phyloP scores from a whole-genome alignment of 2,113 vertebrate genomes.

The Dolichallabes microphthalmus region DNA sequence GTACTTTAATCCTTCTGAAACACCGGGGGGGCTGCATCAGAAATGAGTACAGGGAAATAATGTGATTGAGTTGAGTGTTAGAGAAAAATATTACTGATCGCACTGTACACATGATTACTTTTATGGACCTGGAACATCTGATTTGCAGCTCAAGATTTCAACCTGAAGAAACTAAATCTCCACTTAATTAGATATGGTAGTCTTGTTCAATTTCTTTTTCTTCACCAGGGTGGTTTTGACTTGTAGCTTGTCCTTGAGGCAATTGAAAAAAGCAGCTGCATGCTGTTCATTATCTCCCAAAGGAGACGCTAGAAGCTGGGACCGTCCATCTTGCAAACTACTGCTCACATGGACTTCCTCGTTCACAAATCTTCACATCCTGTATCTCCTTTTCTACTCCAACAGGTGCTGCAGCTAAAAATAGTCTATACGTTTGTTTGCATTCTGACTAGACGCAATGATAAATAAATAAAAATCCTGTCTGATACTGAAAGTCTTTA shows the following conservation, averaged over 20 bases:
- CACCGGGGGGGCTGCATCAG: background rate
- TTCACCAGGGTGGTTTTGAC: conserved; percentile 64
- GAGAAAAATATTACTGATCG: conserved; percentile 32
- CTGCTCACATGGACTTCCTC: background rate
- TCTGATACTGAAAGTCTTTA: too few relatives aligned
- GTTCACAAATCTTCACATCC: background rate
- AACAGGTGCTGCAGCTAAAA: background rate
- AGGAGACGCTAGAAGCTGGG: conserved; percentile 47
- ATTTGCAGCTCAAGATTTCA: background rate
- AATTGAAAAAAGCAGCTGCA: conserved; percentile 75
- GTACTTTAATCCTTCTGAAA: conserved; percentile 30
- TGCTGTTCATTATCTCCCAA: conserved; percentile 58
- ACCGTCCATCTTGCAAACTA: background rate
- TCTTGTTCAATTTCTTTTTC: conserved; percentile 63
- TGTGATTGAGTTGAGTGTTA: background rate
- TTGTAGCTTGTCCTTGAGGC: conserved; percentile 63
- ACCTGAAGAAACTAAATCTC: background rate
- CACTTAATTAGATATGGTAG: conserved; percentile 66
- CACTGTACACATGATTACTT: conserved; percentile 19
- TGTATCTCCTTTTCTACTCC: background rate
- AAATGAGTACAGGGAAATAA: conserved; percentile 33
- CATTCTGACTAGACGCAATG: background rate
- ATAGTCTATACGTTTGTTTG: background rate
- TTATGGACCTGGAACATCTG: background rate
- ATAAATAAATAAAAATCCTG: background rate